Conservation (phyloP, 2,113 vertebrate genomes). For the Polypterus bichir region DNA sequence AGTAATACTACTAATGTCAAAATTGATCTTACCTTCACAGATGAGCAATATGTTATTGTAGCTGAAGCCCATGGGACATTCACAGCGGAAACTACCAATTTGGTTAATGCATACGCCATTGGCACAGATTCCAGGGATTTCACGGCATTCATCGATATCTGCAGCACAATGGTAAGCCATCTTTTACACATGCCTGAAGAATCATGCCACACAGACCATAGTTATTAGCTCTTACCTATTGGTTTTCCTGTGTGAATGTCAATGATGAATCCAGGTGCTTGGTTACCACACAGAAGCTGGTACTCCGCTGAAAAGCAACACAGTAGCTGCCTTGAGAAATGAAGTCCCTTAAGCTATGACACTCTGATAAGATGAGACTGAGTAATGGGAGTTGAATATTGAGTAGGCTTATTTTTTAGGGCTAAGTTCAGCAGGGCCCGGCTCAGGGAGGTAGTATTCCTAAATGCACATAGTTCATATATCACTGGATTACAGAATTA, state of each 20-base stretch:
- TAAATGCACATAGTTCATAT: no score
- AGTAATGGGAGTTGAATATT: no score
- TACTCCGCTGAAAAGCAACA: constrained; percentile 58
- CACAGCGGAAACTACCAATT: constrained; percentile 83
- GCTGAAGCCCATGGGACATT: constrained; percentile 81
- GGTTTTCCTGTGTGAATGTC: constrained; percentile 80
- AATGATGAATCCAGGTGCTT: constrained; percentile 74
- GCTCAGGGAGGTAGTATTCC: no score
- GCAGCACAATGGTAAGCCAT: constrained; percentile 5
- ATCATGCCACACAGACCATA: not conserved
- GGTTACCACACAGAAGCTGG: constrained; percentile 77
- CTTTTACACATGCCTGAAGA: not conserved
- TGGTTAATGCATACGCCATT: constrained; percentile 84
- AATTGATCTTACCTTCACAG: constrained; percentile 64
- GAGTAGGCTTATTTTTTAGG: no score
- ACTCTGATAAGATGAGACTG: no score
- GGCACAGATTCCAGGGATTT: constrained; percentile 76
- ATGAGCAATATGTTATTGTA: constrained; percentile 80
- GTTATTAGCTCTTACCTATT: constrained; percentile 50
- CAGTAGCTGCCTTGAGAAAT: no score
- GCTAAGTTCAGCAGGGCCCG: no score
- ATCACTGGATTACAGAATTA: no score
- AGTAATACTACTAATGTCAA: not conserved
- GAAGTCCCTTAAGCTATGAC: no score
- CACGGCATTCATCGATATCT: constrained; percentile 87